Conservation (phyloP, 2,797 vertebrate genomes). For the Gorsachius magnificus region DNA sequence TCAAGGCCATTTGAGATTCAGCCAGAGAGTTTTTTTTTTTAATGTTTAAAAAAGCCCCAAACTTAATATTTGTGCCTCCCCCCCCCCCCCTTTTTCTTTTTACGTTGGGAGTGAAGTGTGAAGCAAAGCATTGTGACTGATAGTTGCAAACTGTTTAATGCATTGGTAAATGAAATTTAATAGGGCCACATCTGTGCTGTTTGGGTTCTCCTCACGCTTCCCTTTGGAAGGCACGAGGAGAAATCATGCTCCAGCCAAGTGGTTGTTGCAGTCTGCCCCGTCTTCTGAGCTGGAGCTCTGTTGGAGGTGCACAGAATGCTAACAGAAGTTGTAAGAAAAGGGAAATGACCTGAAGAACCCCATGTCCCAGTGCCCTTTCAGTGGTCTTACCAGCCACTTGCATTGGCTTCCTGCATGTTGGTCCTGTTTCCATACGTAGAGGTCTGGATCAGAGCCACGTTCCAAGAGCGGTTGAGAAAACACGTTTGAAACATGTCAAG, state of each 20-base stretch:
- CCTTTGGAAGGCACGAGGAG: neutral
- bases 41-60: fast-evolving
- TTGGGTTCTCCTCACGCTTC: fast-evolving
- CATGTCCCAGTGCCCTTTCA: neutral
- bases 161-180: neutral
- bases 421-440: neutral
- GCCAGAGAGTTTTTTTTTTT: neutral
- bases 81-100: fast-evolving
- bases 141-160: neutral
- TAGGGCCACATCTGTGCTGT: fast-evolving
- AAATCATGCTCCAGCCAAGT: neutral
- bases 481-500: neutral
- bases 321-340: neutral
- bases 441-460: neutral
- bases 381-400: neutral
- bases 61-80: fast-evolving
- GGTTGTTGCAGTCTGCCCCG: fast-evolving
- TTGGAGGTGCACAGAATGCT: neutral
- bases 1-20: neutral
- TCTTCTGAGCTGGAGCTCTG: neutral
- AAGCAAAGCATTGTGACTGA: neutral
- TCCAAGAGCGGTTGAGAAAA: neutral
- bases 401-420: fast-evolving
- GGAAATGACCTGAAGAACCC: neutral
- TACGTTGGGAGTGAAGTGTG: neutral